Evolutionary conservation across 2,113 vertebrate genomes (phyloP), one percentile per base, ranked within the genome.

Genomic region (Perccottus glenii): DNA sequence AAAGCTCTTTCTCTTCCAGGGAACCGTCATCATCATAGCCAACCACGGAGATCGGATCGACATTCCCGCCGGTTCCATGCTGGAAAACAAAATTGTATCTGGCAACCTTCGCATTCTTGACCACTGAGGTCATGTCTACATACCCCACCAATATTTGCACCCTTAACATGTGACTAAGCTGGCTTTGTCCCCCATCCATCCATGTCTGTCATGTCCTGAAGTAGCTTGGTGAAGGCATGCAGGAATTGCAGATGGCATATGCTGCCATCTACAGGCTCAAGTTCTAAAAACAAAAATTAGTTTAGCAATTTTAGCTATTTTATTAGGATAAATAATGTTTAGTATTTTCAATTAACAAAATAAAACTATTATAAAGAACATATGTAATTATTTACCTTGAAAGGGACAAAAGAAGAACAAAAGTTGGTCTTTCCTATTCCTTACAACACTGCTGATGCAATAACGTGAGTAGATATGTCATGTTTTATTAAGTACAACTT

Each of bases 31-130:
- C 91, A 98, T 99, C 83, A 99, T 99, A 14, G 98, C 98, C 75
- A 99, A 99, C 77, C 98, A 99, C 0, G 98, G 98, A 0, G 98
- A 99, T 89, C 92, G 98, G 76, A 99, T 99, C 43, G 98, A 99
- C 80, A 99, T 99, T 79, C 97, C 98, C 0, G 95, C 96, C 1
- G 98, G 98, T 72, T 96, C 98, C 38, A 88, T 98, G 82, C 90
- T 99, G 85, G 98, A 99, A 82, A 99, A 99, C 90, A 99, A 99
- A 88, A 99, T 99, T 0, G 97, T 99, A 4, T 99, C 97, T 4
- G 98, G 98, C 63, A 99, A 99, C 80, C 95, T 99, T 40, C 95
- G 97, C 72, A 99, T 99, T 89, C 90, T 99, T 89, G 97, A 99
- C 90, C 97, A 99, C 90, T 99, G 91, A 96, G 14, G 58, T 66